A percentile compares a stretch with the other conserved stretches of the same genome.
Conservation (phyloP, 1,140 invertebrate genomes). For the Monochamus saltuarius region DNA sequence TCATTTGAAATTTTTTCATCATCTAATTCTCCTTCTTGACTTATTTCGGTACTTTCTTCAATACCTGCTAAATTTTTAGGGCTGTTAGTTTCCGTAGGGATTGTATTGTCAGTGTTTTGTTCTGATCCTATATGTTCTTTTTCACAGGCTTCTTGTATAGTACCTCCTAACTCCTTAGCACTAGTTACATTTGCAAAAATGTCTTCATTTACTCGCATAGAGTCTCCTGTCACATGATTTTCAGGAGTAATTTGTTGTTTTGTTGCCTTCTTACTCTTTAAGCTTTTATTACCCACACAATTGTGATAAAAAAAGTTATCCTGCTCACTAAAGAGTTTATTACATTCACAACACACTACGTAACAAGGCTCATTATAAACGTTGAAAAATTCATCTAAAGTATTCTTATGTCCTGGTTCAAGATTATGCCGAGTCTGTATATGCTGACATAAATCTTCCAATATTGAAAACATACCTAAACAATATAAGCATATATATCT, state of each 20-base stretch:
- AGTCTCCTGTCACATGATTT: constrained; percentile 43
- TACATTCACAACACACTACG: constrained; percentile 76
- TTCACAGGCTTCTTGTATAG: no score
- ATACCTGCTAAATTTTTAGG: no score
- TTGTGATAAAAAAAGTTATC: constrained; percentile 72
- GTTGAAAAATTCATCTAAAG: constrained; percentile 64
- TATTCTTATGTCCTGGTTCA: constrained; percentile 63
- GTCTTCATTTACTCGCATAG: background rate
- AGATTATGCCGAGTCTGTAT: constrained; percentile 73
- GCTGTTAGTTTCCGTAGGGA: no score
- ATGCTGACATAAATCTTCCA: constrained; percentile 75
- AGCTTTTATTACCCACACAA: constrained; percentile 51
- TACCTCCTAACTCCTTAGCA: no score
- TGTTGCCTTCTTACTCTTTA: constrained; percentile 27
- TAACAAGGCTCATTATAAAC: constrained; percentile 67
- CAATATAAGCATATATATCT: constrained; percentile 78
- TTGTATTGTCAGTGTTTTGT: no score
- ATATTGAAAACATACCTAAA: constrained; percentile 73
- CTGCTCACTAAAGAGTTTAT: constrained; percentile 69
- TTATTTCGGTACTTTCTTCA: no score
- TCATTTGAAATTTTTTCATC: no score
- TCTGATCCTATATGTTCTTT: no score
- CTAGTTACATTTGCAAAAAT: no score
- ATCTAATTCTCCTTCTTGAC: no score
- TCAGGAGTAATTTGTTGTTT: constrained; percentile 39